Percentiles rank a stretch among this genome's conserved stretches.
These are phyloP conservation scores for Epinotia brunnichana DNA, from an alignment of 2,888 invertebrate genomes.

Conservation along the genomic window DNA sequence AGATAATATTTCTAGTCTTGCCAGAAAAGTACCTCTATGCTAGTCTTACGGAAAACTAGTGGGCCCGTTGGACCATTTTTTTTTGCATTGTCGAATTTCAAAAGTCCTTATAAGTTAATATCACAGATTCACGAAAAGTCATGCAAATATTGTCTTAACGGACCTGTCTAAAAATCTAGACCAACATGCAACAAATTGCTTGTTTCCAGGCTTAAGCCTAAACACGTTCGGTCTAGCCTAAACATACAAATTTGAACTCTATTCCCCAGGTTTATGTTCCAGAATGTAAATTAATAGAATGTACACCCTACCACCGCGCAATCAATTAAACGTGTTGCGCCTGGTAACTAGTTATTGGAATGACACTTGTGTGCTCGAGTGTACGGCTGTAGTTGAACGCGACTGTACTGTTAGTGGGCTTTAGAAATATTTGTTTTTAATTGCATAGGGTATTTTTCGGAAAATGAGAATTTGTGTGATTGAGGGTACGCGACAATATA, in stretches of 20 bases:
- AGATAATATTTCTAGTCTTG: too few species aligned
- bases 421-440: constrained; percentile 12
- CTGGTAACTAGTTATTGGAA: constrained; percentile 53
- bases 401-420: constrained; percentile 8
- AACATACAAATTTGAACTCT: not conserved
- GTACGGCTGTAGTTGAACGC: constrained; percentile 21
- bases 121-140: not conserved
- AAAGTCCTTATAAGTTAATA: not conserved
- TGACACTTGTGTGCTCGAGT: constrained; percentile 47
- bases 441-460: too few species aligned
- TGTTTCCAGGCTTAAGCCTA: constrained; percentile 20
- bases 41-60: too few species aligned
- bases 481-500: too few species aligned
- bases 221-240: not conserved
- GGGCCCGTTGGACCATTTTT: too few species aligned
- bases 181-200: constrained; percentile 24
- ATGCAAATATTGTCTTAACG: not conserved
- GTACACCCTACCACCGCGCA: constrained; percentile 47
- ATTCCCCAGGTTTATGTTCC: not conserved
- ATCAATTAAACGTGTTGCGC: constrained; percentile 57
- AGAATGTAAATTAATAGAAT: constrained; percentile 3
- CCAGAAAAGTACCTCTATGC: too few species aligned
- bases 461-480: too few species aligned
- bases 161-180: not conserved
- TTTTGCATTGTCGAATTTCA: too few species aligned